Evolutionary conservation across 1,140 invertebrate species (phyloP).

Genomic region (Pseudomyrmex gracilis): DNA sequence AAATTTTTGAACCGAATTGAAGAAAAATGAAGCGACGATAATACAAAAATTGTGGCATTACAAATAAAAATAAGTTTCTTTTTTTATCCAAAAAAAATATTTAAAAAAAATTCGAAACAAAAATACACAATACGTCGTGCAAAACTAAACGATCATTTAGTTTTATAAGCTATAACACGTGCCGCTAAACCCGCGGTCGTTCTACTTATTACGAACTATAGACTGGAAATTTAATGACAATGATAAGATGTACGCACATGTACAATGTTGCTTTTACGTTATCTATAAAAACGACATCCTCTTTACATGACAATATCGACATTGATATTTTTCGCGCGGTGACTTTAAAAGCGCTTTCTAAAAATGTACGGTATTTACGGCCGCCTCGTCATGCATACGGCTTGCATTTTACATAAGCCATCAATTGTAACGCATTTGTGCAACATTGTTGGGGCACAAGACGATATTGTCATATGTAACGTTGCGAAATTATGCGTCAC

Average conservation of each 20-base stretch:
- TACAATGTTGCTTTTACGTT: constrained; percentile 56
- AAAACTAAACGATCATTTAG: not conserved
- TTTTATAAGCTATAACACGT: constrained; percentile 28
- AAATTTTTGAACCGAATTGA: no score
- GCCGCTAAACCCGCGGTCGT: constrained; percentile 17
- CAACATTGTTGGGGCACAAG: constrained; percentile 16
- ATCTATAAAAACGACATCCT: constrained; percentile 50
- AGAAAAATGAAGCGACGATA: no score
- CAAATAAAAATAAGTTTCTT: no score
- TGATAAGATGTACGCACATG: constrained; percentile 14
- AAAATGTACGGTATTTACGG: constrained; percentile 11
- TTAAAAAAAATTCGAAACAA: no score
- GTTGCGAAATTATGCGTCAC: constrained; percentile 35
- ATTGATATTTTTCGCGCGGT: constrained; percentile 31
- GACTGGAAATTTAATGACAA: constrained; percentile 34
- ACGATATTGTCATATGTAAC: constrained; percentile 49
- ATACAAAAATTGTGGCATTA: no score
- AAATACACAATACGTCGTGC: not conserved
- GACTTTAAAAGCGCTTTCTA: constrained; percentile 58
- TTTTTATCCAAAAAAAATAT: no score
- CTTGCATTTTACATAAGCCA: constrained; percentile 57
- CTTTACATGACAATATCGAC: constrained; percentile 32
- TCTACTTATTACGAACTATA: constrained; percentile 48
- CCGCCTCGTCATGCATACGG: constrained; percentile 50
- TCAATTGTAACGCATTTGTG: constrained; percentile 45